Evolutionary conservation across 2,113 vertebrate genomes (phyloP).

Genomic region (Gorsachius goisagi): DNA sequence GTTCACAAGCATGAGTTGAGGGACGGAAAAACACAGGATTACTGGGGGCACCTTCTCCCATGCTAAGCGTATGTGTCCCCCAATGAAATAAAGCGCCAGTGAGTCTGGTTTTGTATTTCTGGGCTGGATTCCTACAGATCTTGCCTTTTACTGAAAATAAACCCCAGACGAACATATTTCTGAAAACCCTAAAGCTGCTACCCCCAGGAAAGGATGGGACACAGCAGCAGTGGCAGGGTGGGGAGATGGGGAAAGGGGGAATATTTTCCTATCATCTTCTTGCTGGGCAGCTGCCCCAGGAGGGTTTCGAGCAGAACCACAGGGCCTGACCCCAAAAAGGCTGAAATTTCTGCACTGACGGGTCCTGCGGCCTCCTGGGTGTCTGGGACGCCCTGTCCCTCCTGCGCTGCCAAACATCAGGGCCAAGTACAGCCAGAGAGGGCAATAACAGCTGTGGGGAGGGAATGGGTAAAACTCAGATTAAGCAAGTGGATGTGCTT

Average conservation of each 20-base stretch:
- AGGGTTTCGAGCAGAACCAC: neutral
- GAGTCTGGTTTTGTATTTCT: neutral
- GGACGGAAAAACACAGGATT: neutral
- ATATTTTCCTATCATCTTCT: neutral
- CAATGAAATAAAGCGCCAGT: neutral
- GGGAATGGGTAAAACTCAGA: neutral
- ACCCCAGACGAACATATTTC: neutral
- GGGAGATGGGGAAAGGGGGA: neutral
- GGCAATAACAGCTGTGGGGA: neutral
- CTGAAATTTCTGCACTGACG: neutral
- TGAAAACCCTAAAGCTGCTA: neutral
- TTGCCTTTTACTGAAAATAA: neutral
- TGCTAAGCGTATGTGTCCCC: neutral
- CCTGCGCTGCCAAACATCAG: neutral
- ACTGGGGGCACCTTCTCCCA: neutral
- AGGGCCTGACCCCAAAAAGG: neutral
- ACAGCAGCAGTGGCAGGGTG: fast-evolving
- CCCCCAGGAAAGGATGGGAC: neutral
- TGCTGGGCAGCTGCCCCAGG: neutral
- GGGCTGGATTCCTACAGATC: neutral
- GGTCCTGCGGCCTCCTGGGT: no score
- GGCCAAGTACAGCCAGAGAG: neutral
- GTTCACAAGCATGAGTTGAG: neutral
- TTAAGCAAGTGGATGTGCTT: neutral
- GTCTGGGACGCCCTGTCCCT: fast-evolving